Conservation (phyloP, 2,888 invertebrate species). For the Orgyia antiqua region DNA sequence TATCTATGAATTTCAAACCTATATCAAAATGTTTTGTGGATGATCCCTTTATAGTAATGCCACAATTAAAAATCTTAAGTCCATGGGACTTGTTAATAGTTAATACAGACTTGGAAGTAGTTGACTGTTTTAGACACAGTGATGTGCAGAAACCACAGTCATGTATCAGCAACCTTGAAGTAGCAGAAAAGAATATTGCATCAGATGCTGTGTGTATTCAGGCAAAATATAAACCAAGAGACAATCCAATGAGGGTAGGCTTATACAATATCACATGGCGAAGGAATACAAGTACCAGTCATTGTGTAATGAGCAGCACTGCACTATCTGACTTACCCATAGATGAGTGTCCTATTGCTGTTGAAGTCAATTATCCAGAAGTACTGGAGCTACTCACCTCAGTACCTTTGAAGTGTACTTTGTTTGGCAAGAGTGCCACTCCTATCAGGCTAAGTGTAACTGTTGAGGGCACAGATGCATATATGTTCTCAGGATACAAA, state of each 20-base stretch:
- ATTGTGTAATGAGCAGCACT: conserved; percentile 72
- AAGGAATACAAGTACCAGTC: conserved; percentile 45
- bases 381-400: conserved; percentile 86
- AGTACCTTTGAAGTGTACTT: conserved; percentile 82
- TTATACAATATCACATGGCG: conserved; percentile 69
- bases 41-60: conserved; percentile 84
- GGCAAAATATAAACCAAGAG: conserved; percentile 62
- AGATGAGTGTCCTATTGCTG: conserved; percentile 79
- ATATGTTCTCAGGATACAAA: conserved; percentile 97
- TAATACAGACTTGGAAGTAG: conserved; percentile 81
- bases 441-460: conserved; percentile 85
- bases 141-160: conserved; percentile 50
- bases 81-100: conserved; percentile 84
- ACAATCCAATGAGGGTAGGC: conserved; percentile 58
- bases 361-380: conserved; percentile 82
- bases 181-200: conserved; percentile 59
- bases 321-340: conserved; percentile 76
- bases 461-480: conserved; percentile 91
- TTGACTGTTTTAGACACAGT: conserved; percentile 59
- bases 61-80: conserved; percentile 82
- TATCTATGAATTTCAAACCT: conserved; percentile 81
- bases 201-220: conserved; percentile 65
- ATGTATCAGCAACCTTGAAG: conserved; percentile 56
- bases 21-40: conserved; percentile 81
- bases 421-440: conserved; percentile 84